Percentiles rank a stretch among this genome's conserved stretches.
Evolutionary conservation across 2,797 vertebrate genomes (phyloP).

Genomic region (Glossophaga mutica): DNA sequence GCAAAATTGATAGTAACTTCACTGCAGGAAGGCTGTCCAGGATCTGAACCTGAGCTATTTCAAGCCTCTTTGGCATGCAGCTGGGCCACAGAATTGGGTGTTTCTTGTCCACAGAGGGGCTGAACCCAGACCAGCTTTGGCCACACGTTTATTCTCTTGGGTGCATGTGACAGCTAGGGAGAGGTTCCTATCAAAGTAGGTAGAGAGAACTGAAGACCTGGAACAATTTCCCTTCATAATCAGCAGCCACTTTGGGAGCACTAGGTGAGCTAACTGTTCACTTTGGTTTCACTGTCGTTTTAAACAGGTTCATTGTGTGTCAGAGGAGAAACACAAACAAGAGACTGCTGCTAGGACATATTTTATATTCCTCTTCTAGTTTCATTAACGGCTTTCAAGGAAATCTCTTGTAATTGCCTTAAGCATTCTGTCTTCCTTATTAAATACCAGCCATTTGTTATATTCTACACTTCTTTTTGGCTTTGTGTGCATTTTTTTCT

Average conservation of each 20-base stretch:
- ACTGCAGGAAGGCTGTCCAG: background rate
- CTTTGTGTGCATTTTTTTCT: background rate
- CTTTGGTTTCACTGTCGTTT: background rate
- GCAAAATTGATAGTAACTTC: background rate
- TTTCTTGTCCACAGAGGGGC: background rate
- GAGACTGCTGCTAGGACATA: background rate
- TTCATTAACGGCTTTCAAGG: background rate
- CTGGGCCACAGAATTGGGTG: background rate
- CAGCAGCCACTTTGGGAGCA: background rate
- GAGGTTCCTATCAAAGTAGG: background rate
- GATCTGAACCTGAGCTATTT: background rate
- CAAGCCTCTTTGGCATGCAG: background rate
- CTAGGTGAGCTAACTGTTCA: background rate
- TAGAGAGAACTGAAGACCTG: background rate
- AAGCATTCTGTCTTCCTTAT: conserved; percentile 40
- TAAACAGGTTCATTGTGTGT: background rate
- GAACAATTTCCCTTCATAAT: background rate
- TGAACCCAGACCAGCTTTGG: background rate
- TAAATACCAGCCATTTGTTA: conserved; percentile 36
- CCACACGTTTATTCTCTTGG: background rate
- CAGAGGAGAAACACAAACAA: background rate
- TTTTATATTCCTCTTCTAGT: conserved; percentile 6
- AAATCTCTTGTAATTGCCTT: background rate
- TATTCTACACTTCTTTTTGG: background rate
- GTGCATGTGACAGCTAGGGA: background rate